Evolutionary conservation across 2,888 invertebrate genomes (phyloP).

Genomic region (Serrognathus titanus): DNA sequence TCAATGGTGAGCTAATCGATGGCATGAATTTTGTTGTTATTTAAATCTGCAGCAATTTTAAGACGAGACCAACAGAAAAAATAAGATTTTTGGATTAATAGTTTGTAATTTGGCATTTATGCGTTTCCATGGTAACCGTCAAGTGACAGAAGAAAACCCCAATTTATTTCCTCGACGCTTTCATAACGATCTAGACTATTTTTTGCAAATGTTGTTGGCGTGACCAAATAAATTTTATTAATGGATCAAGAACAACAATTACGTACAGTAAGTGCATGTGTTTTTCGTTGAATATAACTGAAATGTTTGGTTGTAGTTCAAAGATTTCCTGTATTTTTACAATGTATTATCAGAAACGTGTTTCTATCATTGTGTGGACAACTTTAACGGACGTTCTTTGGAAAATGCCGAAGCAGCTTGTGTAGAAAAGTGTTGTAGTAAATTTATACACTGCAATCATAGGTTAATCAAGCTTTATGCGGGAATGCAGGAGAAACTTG

Average conservation of each 20-base stretch:
- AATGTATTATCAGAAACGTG: slow-evolving; percentile 16
- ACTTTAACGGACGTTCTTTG: slow-evolving; percentile 7
- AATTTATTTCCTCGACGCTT: too few species aligned
- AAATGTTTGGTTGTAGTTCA: slow-evolving; percentile 11
- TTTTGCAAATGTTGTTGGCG: too few species aligned
- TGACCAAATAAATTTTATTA: not conserved
- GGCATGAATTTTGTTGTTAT: too few species aligned
- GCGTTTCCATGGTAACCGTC: too few species aligned
- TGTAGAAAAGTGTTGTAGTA: slow-evolving; percentile 12
- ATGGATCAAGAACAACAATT: slow-evolving; percentile 10
- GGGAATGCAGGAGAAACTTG: slow-evolving; percentile 13
- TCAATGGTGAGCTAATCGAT: too few species aligned
- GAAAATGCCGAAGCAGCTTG: slow-evolving; percentile 12
- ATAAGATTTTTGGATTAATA: too few species aligned
- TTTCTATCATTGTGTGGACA: slow-evolving; percentile 11
- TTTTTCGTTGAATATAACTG: not conserved
- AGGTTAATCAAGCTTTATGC: slow-evolving; percentile 16
- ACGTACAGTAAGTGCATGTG: slow-evolving; percentile 13
- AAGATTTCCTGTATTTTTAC: slow-evolving; percentile 17
- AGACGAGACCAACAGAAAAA: too few species aligned
- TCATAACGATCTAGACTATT: too few species aligned
- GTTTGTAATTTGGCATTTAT: too few species aligned
- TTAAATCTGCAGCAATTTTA: too few species aligned
- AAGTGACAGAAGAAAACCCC: too few species aligned
- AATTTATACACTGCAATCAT: slow-evolving; percentile 16